Percentiles rank a stretch among this genome's conserved stretches.
Evolutionary conservation across 2,797 vertebrate genomes (phyloP).

Genomic region (Premnoplex brunnescens): DNA sequence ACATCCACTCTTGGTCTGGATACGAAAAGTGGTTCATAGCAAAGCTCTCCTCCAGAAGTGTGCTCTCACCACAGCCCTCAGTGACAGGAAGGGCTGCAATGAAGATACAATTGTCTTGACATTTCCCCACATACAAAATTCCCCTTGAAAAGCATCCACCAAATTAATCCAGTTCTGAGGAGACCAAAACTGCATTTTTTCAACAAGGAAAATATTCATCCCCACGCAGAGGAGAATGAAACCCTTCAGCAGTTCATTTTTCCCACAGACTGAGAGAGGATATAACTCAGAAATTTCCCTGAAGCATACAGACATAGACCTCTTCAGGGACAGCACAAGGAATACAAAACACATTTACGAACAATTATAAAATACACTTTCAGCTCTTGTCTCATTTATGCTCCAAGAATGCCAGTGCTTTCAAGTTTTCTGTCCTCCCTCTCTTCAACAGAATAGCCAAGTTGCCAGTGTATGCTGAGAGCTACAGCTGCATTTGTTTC

Average conservation of each 20-base stretch:
- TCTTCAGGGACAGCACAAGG: not conserved
- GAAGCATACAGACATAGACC: not conserved
- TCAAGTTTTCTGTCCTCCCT: constrained; percentile 39
- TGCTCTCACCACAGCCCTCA: constrained; percentile 19
- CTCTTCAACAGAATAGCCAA: constrained; percentile 36
- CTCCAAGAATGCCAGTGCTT: constrained; percentile 12
- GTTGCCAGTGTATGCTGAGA: not conserved
- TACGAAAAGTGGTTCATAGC: constrained; percentile 26
- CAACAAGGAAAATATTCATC: constrained; percentile 26
- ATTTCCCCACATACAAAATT: not conserved
- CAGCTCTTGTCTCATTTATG: constrained; percentile 38
- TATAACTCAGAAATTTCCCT: constrained; percentile 5
- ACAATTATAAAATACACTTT: constrained; percentile 46
- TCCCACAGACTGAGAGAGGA: constrained; percentile 2
- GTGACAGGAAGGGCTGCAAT: not conserved
- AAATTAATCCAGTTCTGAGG: constrained; percentile 20
- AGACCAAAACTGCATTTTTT: constrained; percentile 53
- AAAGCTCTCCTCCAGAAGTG: constrained; percentile 15
- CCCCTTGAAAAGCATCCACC: constrained; percentile 1
- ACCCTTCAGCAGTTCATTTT: constrained; percentile 20
- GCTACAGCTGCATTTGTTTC: constrained; percentile 46
- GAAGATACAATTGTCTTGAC: constrained; percentile 44
- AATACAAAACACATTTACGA: constrained; percentile 55
- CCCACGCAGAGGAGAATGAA: constrained; percentile 26
- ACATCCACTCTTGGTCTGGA: not conserved